Percentiles rank a stretch among this genome's conserved stretches.
Conservation (phyloP, 2,113 vertebrate genomes). For the Gnathonemus longibarbis region DNA sequence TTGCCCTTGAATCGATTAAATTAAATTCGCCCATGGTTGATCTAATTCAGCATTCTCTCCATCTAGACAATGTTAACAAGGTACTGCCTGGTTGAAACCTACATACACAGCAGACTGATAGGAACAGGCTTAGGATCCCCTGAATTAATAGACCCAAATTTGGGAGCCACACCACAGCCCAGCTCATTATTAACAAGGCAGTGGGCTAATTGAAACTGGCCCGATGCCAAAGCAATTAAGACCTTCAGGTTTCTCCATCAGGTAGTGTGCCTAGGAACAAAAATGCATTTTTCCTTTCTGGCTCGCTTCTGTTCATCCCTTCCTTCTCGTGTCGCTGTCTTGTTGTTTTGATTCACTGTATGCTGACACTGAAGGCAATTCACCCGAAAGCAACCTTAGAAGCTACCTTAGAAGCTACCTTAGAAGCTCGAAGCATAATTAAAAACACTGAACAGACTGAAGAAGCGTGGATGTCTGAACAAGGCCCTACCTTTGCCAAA, state of each 20-base stretch:
- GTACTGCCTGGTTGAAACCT: not conserved
- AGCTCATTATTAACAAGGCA: not conserved
- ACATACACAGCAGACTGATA: not conserved
- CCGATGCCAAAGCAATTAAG: not conserved
- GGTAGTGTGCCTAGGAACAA: not conserved
- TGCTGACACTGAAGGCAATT: not conserved
- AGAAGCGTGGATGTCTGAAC: not conserved
- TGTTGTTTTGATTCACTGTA: not conserved
- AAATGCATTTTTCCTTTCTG: not conserved
- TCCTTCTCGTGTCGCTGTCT: not conserved
- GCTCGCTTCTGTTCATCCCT: not conserved
- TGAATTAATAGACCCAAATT: not conserved
- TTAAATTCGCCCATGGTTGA: not conserved
- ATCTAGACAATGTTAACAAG: not conserved
- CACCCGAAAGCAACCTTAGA: not conserved
- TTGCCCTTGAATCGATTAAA: not conserved
- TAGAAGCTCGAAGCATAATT: not conserved
- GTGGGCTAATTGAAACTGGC: not conserved
- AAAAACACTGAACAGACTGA: not conserved
- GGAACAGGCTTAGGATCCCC: not conserved
- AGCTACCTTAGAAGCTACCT: not conserved
- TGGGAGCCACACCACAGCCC: not conserved
- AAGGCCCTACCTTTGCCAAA: slow-evolving; percentile 75
- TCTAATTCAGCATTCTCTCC: not conserved
- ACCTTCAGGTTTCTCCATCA: not conserved